These are phyloP conservation scores for Spea bombifrons DNA, from an alignment of 2,113 vertebrate species.

Conservation along the genomic window DNA sequence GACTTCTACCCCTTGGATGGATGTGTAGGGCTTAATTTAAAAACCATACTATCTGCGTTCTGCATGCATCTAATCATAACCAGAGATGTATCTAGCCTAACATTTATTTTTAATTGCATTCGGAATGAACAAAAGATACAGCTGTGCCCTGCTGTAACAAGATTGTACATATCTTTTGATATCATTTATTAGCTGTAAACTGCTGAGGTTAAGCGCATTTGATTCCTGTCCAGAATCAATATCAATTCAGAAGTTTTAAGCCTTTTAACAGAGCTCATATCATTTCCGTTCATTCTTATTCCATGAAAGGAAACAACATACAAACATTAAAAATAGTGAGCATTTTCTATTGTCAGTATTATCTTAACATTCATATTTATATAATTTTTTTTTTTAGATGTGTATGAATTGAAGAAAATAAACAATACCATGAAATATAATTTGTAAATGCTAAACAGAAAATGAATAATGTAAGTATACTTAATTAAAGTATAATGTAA, in stretches of 20 bases:
- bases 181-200: conserved; percentile 39
- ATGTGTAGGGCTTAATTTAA: too few relatives aligned
- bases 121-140: conserved; percentile 11
- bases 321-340: neutral
- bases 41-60: neutral
- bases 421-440: too few relatives aligned
- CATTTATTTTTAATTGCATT: conserved; percentile 20
- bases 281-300: conserved; percentile 10
- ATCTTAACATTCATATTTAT: too few relatives aligned
- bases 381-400: too few relatives aligned
- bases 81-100: neutral
- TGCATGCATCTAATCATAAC: neutral
- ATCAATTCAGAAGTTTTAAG: conserved; percentile 32
- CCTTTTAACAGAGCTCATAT: conserved; percentile 24
- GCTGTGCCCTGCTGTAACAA: conserved; percentile 14
- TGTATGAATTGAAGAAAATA: too few relatives aligned
- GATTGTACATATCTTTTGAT: conserved; percentile 41
- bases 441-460: too few relatives aligned
- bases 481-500: too few relatives aligned
- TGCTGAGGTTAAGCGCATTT: conserved; percentile 46
- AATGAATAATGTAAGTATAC: too few relatives aligned
- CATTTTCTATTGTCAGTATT: conserved; percentile 28
- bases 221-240: conserved; percentile 42
- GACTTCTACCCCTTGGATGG: too few relatives aligned
- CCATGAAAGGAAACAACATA: conserved; percentile 5